phyloP scores from a whole-genome alignment of 2,888 invertebrate genomes.

The Alsophila aescularia region DNA sequence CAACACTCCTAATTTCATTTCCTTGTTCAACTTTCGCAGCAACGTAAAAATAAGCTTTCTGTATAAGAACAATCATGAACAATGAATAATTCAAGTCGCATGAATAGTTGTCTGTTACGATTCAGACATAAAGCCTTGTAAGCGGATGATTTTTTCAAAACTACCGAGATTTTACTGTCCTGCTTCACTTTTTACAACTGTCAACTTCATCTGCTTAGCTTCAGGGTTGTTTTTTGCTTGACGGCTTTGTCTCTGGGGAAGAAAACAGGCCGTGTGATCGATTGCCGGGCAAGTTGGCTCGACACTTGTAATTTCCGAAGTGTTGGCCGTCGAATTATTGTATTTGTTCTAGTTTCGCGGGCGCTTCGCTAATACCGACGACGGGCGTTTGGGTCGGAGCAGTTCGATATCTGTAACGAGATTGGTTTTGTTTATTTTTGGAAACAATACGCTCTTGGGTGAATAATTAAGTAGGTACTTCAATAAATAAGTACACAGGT shows the following conservation, averaged over 20 bases:
- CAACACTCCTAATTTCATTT: constrained; percentile 23
- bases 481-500: too few species aligned
- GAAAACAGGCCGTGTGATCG: constrained; percentile 45
- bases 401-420: constrained; percentile 1
- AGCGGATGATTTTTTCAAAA: constrained; percentile 30
- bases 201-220: constrained; percentile 2
- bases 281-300: constrained; percentile 45
- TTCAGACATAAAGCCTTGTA: constrained; percentile 27
- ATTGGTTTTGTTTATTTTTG: constrained; percentile 16
- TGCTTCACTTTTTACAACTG: background rate
- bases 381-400: constrained; percentile 1
- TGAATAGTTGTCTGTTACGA: constrained; percentile 29
- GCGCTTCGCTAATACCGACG: constrained; percentile 16
- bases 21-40: constrained; percentile 12
- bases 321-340: constrained; percentile 44
- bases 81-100: constrained; percentile 23
- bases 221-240: constrained; percentile 26
- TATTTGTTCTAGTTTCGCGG: constrained; percentile 45
- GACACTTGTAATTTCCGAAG: constrained; percentile 55
- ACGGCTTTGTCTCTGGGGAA: constrained; percentile 21
- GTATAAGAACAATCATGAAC: constrained; percentile 24
- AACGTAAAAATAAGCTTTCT: constrained; percentile 18
- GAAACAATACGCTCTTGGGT: background rate
- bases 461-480: background rate
- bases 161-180: constrained; percentile 21